These are phyloP conservation scores for Anoura caudifer DNA, from an alignment of 2,113 vertebrate species.

Conservation along the genomic window DNA sequence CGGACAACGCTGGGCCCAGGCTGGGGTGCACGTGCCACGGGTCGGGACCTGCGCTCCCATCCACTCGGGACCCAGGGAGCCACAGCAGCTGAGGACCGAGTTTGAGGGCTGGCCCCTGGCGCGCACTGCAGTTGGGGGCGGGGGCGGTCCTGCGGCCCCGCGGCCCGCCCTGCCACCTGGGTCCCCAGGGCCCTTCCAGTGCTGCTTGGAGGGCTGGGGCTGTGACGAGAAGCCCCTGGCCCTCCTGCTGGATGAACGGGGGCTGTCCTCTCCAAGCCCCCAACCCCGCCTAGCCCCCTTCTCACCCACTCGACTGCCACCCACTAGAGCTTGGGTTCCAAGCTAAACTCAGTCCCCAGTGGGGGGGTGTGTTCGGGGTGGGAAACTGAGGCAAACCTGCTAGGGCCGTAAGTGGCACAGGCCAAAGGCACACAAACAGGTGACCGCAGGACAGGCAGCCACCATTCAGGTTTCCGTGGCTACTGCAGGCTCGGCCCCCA, in stretches of 20 bases:
- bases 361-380: not conserved
- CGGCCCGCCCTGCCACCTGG: too few relatives aligned
- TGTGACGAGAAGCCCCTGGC: not conserved
- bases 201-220: not conserved
- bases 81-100: not conserved
- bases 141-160: too few relatives aligned
- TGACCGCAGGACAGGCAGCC: not conserved
- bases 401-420: not conserved
- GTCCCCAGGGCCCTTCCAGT: not conserved
- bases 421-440: not conserved
- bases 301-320: not conserved
- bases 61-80: not conserved
- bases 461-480: not conserved
- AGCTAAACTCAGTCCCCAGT: not conserved
- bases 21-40: not conserved
- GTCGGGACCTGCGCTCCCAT: not conserved
- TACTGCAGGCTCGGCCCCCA: fast-evolving
- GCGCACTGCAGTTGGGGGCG: too few relatives aligned
- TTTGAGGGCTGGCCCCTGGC: not conserved
- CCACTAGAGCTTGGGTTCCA: not conserved
- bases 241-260: not conserved
- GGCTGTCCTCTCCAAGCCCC: too few relatives aligned
- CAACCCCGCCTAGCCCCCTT: not conserved
- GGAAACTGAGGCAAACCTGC: not conserved
- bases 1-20: not conserved